These are phyloP conservation scores for Dinocampus coccinellae DNA, from an alignment of 2,888 invertebrate species.

Conservation along the genomic window DNA sequence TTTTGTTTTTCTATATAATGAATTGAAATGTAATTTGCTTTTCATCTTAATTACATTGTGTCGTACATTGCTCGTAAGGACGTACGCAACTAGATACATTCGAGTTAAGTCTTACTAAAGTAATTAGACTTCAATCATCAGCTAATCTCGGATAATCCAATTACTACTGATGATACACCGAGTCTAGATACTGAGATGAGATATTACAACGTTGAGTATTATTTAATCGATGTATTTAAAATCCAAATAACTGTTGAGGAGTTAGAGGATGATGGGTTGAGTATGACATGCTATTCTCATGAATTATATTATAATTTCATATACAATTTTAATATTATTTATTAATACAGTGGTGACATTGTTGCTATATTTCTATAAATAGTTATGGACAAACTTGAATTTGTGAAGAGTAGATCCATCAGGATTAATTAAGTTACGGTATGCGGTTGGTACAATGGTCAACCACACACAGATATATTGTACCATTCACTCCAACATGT, in stretches of 20 bases:
- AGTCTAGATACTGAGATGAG: constrained; percentile 13
- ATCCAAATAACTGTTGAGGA: background rate
- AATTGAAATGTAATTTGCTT: background rate
- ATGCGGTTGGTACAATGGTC: constrained; percentile 60
- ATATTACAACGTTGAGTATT: background rate
- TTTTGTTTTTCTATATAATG: background rate
- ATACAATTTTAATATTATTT: background rate
- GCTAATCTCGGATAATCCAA: constrained; percentile 25
- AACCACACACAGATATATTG: constrained; percentile 62
- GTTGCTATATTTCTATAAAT: background rate
- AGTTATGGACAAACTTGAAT: constrained; percentile 20
- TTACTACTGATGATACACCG: background rate
- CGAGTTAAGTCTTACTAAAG: constrained; percentile 12
- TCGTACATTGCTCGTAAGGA: background rate
- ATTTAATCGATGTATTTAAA: constrained; percentile 11
- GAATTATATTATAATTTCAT: background rate
- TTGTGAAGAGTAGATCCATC: constrained; percentile 56
- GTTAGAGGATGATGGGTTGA: background rate
- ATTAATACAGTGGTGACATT: constrained; percentile 19
- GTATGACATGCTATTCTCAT: too few species aligned
- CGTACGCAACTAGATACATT: constrained; percentile 1
- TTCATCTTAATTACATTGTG: background rate
- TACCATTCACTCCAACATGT: constrained; percentile 38
- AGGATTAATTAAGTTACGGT: constrained; percentile 67
- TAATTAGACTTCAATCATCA: constrained; percentile 23